phyloP scores from a whole-genome alignment of 2,797 vertebrate genomes.

The Poeciliopsis turneri region DNA sequence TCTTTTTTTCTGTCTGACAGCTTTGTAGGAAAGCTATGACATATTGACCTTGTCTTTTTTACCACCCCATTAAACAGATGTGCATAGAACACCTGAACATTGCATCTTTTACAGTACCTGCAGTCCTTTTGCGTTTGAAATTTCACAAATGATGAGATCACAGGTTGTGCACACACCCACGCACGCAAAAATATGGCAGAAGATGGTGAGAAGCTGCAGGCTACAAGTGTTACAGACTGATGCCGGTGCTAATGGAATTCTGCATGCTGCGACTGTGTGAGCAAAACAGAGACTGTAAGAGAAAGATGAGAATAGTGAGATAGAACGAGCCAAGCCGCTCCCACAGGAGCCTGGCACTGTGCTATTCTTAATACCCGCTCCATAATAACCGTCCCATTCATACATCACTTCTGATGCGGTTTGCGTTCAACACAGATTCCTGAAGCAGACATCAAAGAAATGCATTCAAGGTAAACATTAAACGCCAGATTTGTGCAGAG shows the following conservation, averaged over 20 bases:
- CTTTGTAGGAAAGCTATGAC: constrained; percentile 41
- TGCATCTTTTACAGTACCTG: neutral
- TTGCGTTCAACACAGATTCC: constrained; percentile 1
- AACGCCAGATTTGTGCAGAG: neutral
- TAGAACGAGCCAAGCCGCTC: constrained; percentile 29
- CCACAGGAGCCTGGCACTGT: constrained; percentile 37
- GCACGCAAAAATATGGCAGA: constrained; percentile 12
- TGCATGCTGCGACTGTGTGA: constrained; percentile 49
- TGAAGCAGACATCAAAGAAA: neutral
- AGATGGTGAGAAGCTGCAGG: constrained; percentile 47
- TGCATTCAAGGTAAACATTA: neutral
- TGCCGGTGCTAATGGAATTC: constrained; percentile 65
- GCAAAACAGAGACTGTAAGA: constrained; percentile 49
- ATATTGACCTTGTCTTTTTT: constrained; percentile 22
- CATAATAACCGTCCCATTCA: constrained; percentile 54
- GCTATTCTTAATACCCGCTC: constrained; percentile 59
- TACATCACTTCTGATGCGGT: constrained; percentile 37
- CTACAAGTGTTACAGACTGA: constrained; percentile 60
- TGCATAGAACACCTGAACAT: neutral
- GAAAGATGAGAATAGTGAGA: constrained; percentile 35
- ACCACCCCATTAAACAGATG: constrained; percentile 32
- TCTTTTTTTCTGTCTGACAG: constrained; percentile 34
- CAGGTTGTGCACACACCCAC: constrained; percentile 22
- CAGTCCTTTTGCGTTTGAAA: constrained; percentile 22
- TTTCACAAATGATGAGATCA: constrained; percentile 51